Conservation (phyloP, 2,888 invertebrate genomes). For the Ornithoptera alexandrae region DNA sequence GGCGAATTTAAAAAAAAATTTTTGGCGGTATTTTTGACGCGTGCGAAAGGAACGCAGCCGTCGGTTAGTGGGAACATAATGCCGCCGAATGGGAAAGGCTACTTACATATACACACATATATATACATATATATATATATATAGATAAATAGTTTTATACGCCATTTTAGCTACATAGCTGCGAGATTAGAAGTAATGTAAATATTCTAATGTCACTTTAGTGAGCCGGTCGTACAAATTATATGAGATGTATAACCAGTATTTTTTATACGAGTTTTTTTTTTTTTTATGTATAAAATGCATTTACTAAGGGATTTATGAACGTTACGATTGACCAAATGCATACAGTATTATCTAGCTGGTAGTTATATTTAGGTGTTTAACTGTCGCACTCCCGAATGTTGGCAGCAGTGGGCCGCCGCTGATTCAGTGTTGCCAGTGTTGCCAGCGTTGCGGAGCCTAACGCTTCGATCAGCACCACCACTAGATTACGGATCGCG, state of each 20-base stretch:
- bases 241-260: slow-evolving; percentile 44
- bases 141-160: slow-evolving; percentile 11
- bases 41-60: no score
- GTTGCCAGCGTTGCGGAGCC: no score
- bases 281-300: slow-evolving; percentile 32
- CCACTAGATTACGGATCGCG: no score
- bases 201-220: slow-evolving; percentile 10
- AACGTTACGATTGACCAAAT: slow-evolving; percentile 27
- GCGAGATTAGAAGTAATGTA: slow-evolving; percentile 24
- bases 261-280: slow-evolving; percentile 58
- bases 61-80: no score
- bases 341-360: slow-evolving; percentile 23
- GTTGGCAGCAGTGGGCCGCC: no score
- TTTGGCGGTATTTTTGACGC: no score
- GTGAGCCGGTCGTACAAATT: slow-evolving; percentile 34
- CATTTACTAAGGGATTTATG: slow-evolving; percentile 48
- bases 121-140: no score
- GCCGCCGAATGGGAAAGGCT: no score
- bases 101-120: no score
- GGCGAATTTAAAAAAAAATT: no score
- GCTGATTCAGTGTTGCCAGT: no score
- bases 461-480: no score
- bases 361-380: slow-evolving; percentile 9
- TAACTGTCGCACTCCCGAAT: neutral
- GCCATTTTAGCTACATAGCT: slow-evolving; percentile 25